Base-by-base conservation (phyloP, 92 coral and sea anemone genomes). In the Pocillopora meandrina region DNA sequence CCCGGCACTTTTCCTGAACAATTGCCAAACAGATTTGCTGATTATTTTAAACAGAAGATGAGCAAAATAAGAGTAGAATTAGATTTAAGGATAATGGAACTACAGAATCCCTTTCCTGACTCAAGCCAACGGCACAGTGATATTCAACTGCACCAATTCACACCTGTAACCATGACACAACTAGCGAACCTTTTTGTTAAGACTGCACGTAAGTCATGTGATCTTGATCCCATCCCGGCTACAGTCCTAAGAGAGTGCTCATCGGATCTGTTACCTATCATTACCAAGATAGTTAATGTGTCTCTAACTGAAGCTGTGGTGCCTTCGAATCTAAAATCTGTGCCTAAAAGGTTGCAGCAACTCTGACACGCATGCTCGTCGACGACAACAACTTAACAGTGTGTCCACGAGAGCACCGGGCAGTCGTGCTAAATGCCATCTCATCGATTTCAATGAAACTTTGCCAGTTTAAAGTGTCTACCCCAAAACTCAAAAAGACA, bases 21-120 rank as follows among this genome's bases (percentile, higher is more conserved):
- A 35, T 72, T 83, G 17, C 80, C 87, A 73, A 86, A 86, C 65
- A 86, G 68, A 68, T 86, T 86, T 80, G 85, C 90, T 67, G 85
- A 86, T 61, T 79, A 77, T 56, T 86, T 86, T 86, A 85, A 86
- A 57, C 82, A 86, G 72, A 86, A 79, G 75, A 72, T 86, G 64
- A 72, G 67, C 56, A 66, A 34, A 63, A 86, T 86, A 55, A 69
- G 81, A 79, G 77, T 56, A 56, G 90, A 86, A 20, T 78, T 86
- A 33, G 77, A 56, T 73, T 36, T 21, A 26, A 73, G 17, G 77
- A 73, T 10, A 55, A 34, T 80, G 23, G 61, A 10, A 70, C 26
- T 23, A 0, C 26, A 23, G 26, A 67, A 67, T 81, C 85, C 85
- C 65, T 81, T 56, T 19, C 77, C 49, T 68, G 77, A 81, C 34